Percentiles rank a stretch among this genome's conserved stretches.
Evolutionary conservation across 1,140 invertebrate species (phyloP).

Genomic region (Triops cancriformis): DNA sequence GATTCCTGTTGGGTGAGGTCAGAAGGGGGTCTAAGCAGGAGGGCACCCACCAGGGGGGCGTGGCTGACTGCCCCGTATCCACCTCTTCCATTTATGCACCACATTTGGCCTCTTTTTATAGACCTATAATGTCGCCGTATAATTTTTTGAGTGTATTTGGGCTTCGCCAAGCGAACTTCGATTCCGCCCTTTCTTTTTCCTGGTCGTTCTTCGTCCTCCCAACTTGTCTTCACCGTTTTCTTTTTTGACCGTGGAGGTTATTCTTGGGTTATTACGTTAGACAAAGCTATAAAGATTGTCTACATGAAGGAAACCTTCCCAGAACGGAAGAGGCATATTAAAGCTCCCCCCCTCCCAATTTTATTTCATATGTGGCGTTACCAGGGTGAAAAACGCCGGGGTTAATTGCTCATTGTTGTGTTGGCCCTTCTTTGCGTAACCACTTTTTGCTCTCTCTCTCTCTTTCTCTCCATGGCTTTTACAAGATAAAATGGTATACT

Average conservation of each 20-base stretch:
- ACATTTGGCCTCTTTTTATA: not conserved
- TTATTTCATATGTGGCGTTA: conserved; percentile 11
- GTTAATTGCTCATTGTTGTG: conserved; percentile 7
- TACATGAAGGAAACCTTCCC: not conserved
- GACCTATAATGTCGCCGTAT: conserved; percentile 13
- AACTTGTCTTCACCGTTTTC: not conserved
- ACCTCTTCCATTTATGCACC: conserved; percentile 9
- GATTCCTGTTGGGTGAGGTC: conserved; percentile 4
- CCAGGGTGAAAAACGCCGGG: conserved; percentile 5
- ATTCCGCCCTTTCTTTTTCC: not conserved
- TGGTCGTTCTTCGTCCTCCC: not conserved
- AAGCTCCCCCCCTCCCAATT: not conserved
- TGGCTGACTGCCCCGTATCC: conserved; percentile 3
- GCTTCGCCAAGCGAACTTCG: not conserved
- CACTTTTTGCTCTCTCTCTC: not conserved
- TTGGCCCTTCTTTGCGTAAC: not conserved
- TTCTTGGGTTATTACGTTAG: not conserved
- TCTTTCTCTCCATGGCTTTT: not conserved
- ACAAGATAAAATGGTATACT: too few species aligned
- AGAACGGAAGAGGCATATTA: not conserved
- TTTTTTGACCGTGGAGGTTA: not conserved
- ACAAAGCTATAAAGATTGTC: not conserved
- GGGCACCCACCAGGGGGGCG: not conserved
- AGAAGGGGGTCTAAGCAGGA: conserved; percentile 1
- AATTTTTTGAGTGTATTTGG: not conserved